Evolutionary conservation across 1,140 invertebrate genomes (phyloP), one percentile per base, ranked within the genome.

Genomic region (Panagrolaimus sp.): DNA sequence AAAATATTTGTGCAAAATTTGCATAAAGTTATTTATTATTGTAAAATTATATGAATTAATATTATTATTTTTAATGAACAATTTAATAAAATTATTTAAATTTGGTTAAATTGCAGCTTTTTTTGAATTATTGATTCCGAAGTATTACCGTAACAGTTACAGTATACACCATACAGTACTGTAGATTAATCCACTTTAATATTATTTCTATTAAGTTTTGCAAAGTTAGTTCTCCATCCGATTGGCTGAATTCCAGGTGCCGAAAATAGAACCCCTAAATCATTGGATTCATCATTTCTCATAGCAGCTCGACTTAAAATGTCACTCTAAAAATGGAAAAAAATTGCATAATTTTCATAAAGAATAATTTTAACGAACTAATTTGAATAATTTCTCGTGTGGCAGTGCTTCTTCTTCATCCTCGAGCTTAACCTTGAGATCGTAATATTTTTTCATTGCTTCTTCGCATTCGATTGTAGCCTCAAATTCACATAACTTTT

Each of bases 181-280:
- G 32, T 7, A 38, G 7, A 58, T 58, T 58, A 58, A 26, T 58
- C 14, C 21, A 58, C 52, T 26, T 28, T 21, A 28, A 58, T 58
- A 28, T 58, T 58, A 58, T 21, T 58, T 28, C 52, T 12, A 58
- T 21, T 58, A 21, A 58, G 21, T 58, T 58, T 21, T 4, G 15
- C 52, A 21, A 58, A 12, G 17, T 58, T 58, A 26, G 52, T 58
- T 10, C 28, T 21, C 21, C 21, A 58, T 4, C 52, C 28, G 17
- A 58, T 58, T 21, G 52, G 52, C 28, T 58, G 21, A 28, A 58
- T 26, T 21, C 52, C 52, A 26, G 52, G 52, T n/a, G 52, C 52
- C 4, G 21, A 21, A 28, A 58, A 58, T 4, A 58, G 17, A 1
- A 58, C 52, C 1, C 52, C 52, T 12, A 58, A 26, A 14, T 58